Conservation (phyloP, 2,797 vertebrate genomes). For the Poeciliopsis infans region DNA sequence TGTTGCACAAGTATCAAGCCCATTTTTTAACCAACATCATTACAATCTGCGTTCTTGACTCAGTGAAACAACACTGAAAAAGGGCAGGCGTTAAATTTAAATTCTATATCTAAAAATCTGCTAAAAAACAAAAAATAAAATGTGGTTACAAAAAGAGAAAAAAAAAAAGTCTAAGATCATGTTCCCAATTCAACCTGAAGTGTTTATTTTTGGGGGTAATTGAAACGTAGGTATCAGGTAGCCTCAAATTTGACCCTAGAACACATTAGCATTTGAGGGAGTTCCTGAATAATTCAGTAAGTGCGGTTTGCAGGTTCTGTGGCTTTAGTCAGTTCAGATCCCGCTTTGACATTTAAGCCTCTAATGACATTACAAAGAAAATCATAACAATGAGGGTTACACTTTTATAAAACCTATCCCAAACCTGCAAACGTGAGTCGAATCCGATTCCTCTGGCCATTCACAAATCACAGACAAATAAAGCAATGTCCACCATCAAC, state of each 20-base stretch:
- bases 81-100: background rate
- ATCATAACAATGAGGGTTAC: background rate
- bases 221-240: background rate
- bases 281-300: background rate
- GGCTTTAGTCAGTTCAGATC: background rate
- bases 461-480: background rate
- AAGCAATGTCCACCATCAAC: background rate
- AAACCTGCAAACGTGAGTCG: background rate
- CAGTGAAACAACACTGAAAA: background rate
- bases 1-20: too few species aligned
- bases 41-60: background rate
- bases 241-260: background rate
- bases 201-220: background rate
- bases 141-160: background rate
- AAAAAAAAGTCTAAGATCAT: background rate
- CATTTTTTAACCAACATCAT: background rate
- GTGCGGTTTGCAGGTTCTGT: background rate
- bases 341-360: background rate
- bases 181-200: background rate
- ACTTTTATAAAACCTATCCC: background rate
- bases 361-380: background rate
- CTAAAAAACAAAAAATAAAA: background rate
- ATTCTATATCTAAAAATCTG: background rate
- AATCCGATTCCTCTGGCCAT: background rate
- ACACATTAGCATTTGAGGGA: background rate